A percentile compares a stretch with the other conserved stretches of the same genome.
phyloP scores from a whole-genome alignment of 2,888 invertebrate genomes.

The Pachliopta kotzebuea region DNA sequence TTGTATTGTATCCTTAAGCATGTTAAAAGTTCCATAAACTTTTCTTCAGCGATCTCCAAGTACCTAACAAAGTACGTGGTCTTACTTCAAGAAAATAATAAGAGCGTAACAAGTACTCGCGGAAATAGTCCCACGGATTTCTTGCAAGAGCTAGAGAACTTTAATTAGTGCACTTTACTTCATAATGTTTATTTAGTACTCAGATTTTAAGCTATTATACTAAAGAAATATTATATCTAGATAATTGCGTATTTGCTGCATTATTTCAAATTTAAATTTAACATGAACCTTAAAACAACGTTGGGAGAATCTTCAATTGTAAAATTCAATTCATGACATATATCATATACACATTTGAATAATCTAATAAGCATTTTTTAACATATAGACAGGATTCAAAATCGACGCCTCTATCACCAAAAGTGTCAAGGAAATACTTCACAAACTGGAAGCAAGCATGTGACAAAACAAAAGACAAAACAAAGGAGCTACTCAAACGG shows the following conservation, averaged over 20 bases:
- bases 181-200: not conserved
- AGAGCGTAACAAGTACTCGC: not conserved
- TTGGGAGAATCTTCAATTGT: no score
- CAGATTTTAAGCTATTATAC: not conserved
- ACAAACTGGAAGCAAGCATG: slow-evolving; percentile 88
- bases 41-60: not conserved
- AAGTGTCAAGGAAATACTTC: slow-evolving; percentile 86
- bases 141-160: slow-evolving; percentile 11
- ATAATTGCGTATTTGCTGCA: not conserved
- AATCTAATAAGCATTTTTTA: not conserved
- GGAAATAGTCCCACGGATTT: slow-evolving; percentile 4
- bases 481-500: slow-evolving; percentile 85
- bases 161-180: slow-evolving; percentile 16
- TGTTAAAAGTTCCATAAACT: not conserved
- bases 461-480: slow-evolving; percentile 87
- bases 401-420: slow-evolving; percentile 60
- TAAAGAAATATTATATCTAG: not conserved
- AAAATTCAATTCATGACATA: no score
- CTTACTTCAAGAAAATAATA: slow-evolving; percentile 8
- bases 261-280: not conserved
- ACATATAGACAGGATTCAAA: slow-evolving; percentile 69
- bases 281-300: not conserved
- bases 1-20: not conserved
- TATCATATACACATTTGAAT: no score
- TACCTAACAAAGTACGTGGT: not conserved